phyloP scores from a whole-genome alignment of 2,113 vertebrate genomes.

The Mionectes macconnelli region DNA sequence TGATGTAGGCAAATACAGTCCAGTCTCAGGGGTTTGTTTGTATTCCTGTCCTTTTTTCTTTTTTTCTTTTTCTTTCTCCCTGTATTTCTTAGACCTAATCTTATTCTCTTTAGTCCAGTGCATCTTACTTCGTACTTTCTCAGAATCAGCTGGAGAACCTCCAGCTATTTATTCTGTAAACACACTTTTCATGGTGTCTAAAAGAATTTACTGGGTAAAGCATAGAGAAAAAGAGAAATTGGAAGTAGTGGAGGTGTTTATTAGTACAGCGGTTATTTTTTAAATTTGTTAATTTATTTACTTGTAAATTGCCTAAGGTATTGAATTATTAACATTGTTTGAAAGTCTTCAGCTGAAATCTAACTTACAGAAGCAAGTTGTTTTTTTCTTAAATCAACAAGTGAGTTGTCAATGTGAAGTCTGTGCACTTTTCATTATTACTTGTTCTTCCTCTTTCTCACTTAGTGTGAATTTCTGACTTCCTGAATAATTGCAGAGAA shows the following conservation, averaged over 20 bases:
- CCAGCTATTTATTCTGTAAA: neutral
- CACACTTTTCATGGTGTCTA: neutral
- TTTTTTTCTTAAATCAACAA: neutral
- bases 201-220: neutral
- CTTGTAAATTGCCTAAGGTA: neutral
- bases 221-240: neutral
- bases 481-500: neutral
- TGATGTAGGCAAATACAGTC: neutral
- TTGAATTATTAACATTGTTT: neutral
- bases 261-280: neutral
- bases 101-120: neutral
- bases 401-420: neutral
- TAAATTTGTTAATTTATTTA: neutral
- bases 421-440: neutral
- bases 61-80: neutral
- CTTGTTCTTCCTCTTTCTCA: neutral
- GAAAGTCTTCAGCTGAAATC: neutral
- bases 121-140: neutral
- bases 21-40: neutral
- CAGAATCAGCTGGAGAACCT: neutral
- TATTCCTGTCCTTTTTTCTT: neutral
- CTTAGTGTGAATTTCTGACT: neutral
- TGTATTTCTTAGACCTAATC: neutral
- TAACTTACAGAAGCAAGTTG: neutral
- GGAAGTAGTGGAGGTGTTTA: neutral